Conservation (phyloP, 1,140 invertebrate genomes). For the Magallana ariakensis region DNA sequence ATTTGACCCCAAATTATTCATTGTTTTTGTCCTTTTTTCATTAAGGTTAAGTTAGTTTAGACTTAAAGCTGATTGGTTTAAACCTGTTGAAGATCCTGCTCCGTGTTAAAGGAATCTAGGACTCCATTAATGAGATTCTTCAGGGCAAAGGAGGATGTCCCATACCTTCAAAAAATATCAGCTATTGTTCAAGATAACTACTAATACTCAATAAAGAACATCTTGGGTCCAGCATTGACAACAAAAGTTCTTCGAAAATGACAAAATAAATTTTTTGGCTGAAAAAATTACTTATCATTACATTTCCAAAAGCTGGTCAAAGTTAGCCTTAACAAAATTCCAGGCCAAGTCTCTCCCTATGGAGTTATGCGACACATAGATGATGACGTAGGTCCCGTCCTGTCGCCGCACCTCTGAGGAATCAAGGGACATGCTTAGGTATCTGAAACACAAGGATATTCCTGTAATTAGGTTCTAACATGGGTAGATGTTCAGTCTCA, state of each 20-base stretch:
- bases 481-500: background rate
- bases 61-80: background rate
- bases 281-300: background rate
- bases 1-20: too few species aligned
- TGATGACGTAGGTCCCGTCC: conserved; percentile 87
- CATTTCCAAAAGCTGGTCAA: conserved; percentile 78
- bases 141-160: conserved; percentile 81
- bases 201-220: too few species aligned
- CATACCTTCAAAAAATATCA: conserved; percentile 53
- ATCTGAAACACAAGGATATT: conserved; percentile 77
- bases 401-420: conserved; percentile 84
- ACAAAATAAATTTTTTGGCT: too few species aligned
- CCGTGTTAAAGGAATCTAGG: conserved; percentile 86
- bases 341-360: conserved; percentile 87
- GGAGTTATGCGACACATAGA: conserved; percentile 85
- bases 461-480: too few species aligned
- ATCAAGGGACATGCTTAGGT: conserved; percentile 85
- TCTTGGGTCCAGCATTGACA: too few species aligned
- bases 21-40: too few species aligned
- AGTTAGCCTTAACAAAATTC: conserved; percentile 88
- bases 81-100: conserved; percentile 88
- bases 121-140: conserved; percentile 87
- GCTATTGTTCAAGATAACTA: too few species aligned
- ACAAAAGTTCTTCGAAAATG: too few species aligned
- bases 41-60: too few species aligned